Conservation (phyloP, 1,140 invertebrate genomes). For the Psix sp. region DNA sequence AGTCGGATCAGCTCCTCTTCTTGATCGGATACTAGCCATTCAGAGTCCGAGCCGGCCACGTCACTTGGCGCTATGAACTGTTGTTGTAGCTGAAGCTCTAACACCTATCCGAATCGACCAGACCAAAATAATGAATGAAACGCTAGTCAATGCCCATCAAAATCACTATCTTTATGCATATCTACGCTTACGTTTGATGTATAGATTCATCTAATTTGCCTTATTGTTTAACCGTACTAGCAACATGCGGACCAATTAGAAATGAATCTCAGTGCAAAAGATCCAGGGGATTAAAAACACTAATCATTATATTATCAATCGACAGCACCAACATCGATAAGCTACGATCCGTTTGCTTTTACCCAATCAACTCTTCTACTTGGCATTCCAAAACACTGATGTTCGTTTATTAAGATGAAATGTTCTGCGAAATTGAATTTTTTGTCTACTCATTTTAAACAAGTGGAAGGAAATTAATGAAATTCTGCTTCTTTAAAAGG, state of each 20-base stretch:
- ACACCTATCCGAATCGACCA: constrained; percentile 70
- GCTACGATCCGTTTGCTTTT: constrained; percentile 50
- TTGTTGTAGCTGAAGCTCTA: constrained; percentile 73
- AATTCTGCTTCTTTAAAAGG: too few relatives aligned
- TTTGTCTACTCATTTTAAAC: constrained; percentile 4
- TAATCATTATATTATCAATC: constrained; percentile 54
- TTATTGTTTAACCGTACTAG: constrained; percentile 52
- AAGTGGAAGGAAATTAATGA: too few relatives aligned
- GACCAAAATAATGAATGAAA: constrained; percentile 72
- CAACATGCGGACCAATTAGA: constrained; percentile 49
- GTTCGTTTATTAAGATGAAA: constrained; percentile 34
- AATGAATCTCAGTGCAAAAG: constrained; percentile 46
- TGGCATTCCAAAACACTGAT: constrained; percentile 55
- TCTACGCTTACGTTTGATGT: not conserved
- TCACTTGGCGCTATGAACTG: constrained; percentile 70
- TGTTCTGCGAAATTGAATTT: constrained; percentile 11
- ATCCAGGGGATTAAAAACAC: constrained; percentile 57
- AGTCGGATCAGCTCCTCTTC: constrained; percentile 88
- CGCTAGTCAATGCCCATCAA: constrained; percentile 71
- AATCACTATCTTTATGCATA: not conserved
- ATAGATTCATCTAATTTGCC: constrained; percentile 35
- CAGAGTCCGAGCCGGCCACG: constrained; percentile 82
- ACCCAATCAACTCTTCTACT: constrained; percentile 56
- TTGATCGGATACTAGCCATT: constrained; percentile 87
- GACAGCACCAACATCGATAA: constrained; percentile 53